phyloP scores from a whole-genome alignment of 2,888 invertebrate genomes.

The Thumatha senex region DNA sequence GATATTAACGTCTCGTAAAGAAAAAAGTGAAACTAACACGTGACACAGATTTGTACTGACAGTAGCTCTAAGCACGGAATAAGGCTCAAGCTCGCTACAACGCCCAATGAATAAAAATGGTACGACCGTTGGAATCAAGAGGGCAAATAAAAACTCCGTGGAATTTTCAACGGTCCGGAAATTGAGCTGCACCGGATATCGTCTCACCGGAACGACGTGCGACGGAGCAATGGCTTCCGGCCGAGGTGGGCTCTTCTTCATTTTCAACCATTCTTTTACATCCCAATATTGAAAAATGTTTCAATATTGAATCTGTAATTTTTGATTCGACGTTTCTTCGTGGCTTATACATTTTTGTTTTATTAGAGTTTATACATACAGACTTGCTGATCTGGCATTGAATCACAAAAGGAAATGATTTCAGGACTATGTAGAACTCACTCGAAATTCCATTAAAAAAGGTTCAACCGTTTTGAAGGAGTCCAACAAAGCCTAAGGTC shows the following conservation, averaged over 20 bases:
- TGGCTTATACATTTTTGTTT: background rate
- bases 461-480: too few species aligned
- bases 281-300: conserved; percentile 40
- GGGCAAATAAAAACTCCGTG: conserved; percentile 66
- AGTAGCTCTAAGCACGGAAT: too few species aligned
- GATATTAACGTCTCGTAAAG: conserved; percentile 23
- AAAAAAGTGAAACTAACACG: conserved; percentile 31
- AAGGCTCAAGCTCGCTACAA: conserved; percentile 31
- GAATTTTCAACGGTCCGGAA: conserved; percentile 71
- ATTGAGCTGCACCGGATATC: conserved; percentile 81
- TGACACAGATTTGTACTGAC: conserved; percentile 7
- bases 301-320: background rate
- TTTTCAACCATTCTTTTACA: conserved; percentile 60
- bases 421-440: too few species aligned
- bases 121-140: conserved; percentile 53
- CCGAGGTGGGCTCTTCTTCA: conserved; percentile 66
- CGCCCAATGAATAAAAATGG: conserved; percentile 44
- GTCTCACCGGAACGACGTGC: conserved; percentile 76
- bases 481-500: too few species aligned
- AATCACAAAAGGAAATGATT: too few species aligned
- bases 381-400: too few species aligned
- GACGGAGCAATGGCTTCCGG: conserved; percentile 74
- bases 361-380: too few species aligned
- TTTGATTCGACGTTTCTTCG: background rate
- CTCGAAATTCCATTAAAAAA: too few species aligned